phyloP scores from a whole-genome alignment of 2,797 vertebrate genomes.

The Coreius guichenoti region DNA sequence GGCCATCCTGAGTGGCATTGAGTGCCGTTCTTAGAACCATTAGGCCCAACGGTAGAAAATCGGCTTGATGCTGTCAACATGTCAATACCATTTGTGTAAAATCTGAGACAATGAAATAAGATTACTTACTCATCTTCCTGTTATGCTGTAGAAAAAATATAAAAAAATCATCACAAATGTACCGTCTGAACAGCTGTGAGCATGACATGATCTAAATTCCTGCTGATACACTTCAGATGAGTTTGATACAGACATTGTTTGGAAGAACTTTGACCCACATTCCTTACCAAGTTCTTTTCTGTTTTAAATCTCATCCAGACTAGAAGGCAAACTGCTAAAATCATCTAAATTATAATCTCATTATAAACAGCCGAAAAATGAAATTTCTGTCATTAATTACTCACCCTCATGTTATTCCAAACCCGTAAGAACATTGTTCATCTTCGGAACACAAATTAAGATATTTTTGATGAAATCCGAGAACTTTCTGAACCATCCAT shows the following conservation, averaged over 20 bases:
- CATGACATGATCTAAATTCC: background rate
- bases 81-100: background rate
- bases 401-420: too few species aligned
- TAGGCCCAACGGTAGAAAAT: background rate
- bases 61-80: background rate
- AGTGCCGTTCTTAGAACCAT: background rate
- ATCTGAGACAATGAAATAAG: background rate
- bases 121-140: too few species aligned
- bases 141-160: too few species aligned
- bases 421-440: too few species aligned
- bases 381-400: too few species aligned
- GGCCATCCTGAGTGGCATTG: background rate
- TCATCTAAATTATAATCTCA: slow-evolving; percentile 4
- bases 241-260: background rate
- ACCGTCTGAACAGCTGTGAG: background rate
- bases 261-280: slow-evolving; percentile 21
- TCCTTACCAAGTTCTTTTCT: background rate
- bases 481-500: too few species aligned
- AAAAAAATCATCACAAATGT: background rate
- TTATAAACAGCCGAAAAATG: background rate
- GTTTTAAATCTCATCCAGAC: background rate
- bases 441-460: too few species aligned
- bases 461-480: too few species aligned
- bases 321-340: background rate
- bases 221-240: background rate